A percentile compares a stretch with the other conserved stretches of the same genome.
Conservation (phyloP, 2,888 invertebrate species). For the Dyspetes luteomarginatus region DNA sequence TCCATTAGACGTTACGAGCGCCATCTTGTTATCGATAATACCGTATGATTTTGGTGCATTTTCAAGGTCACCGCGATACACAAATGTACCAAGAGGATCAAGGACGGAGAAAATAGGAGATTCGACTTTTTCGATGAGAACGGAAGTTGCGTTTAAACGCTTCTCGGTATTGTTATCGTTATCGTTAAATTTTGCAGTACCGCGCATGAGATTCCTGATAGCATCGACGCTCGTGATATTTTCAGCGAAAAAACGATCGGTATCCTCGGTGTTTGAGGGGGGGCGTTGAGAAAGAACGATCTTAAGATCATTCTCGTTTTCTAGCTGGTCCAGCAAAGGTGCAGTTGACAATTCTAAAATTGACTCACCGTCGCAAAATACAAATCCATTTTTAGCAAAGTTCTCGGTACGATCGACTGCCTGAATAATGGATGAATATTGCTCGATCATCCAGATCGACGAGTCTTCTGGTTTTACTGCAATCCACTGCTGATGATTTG, state of each 20-base stretch:
- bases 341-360: constrained; percentile 80
- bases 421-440: constrained; percentile 88
- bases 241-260: constrained; percentile 49
- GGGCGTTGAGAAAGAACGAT: not conserved
- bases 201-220: constrained; percentile 85
- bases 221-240: constrained; percentile 85
- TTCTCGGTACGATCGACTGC: constrained; percentile 88
- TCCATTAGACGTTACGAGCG: constrained; percentile 82
- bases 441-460: constrained; percentile 90
- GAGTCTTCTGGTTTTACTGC: constrained; percentile 87
- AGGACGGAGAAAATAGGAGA: constrained; percentile 30
- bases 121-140: constrained; percentile 45
- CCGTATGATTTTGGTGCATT: constrained; percentile 83
- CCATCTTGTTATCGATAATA: constrained; percentile 86
- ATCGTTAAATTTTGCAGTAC: constrained; percentile 83
- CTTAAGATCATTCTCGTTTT: constrained; percentile 74
- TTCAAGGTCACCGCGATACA: constrained; percentile 77
- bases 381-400: constrained; percentile 87
- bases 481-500: constrained; percentile 92
- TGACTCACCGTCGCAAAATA: constrained; percentile 89
- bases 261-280: not conserved
- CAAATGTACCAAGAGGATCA: constrained; percentile 30
- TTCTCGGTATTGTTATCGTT: not conserved
- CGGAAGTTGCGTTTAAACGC: not conserved
- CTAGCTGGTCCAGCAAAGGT: not conserved